phyloP scores from a whole-genome alignment of 1,140 invertebrate genomes.

The Cyclargus thomasi region DNA sequence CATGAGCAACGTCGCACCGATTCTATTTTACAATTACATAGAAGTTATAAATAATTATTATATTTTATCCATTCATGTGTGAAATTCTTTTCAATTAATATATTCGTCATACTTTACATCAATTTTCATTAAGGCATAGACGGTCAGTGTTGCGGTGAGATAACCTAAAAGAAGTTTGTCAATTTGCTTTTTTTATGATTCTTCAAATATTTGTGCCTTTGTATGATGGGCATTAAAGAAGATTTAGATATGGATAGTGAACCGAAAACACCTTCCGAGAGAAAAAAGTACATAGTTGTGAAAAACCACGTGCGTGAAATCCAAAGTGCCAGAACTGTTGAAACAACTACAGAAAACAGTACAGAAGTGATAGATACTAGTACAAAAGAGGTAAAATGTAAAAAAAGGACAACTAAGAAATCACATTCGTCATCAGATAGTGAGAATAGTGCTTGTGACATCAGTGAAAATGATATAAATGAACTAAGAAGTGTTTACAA shows the following conservation, averaged over 20 bases:
- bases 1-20: neutral
- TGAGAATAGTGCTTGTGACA: slow-evolving; percentile 23
- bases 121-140: neutral
- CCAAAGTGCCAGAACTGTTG: neutral
- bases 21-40: too few species aligned
- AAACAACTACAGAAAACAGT: neutral
- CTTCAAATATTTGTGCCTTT: neutral
- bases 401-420: slow-evolving; percentile 19
- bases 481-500: slow-evolving; percentile 47
- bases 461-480: slow-evolving; percentile 43
- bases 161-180: neutral
- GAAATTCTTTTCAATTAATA: neutral
- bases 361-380: neutral
- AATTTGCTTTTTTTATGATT: neutral
- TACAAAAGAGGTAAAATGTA: slow-evolving; percentile 10
- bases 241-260: slow-evolving; percentile 29
- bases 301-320: slow-evolving; percentile 50
- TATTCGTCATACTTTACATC: neutral
- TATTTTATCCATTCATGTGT: neutral
- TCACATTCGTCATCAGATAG: neutral
- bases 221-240: slow-evolving; percentile 40
- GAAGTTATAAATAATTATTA: too few species aligned
- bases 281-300: slow-evolving; percentile 43
- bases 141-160: neutral
- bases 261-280: slow-evolving; percentile 24